phyloP scores from a whole-genome alignment of 2,113 vertebrate genomes.

The Tenrec ecaudatus region DNA sequence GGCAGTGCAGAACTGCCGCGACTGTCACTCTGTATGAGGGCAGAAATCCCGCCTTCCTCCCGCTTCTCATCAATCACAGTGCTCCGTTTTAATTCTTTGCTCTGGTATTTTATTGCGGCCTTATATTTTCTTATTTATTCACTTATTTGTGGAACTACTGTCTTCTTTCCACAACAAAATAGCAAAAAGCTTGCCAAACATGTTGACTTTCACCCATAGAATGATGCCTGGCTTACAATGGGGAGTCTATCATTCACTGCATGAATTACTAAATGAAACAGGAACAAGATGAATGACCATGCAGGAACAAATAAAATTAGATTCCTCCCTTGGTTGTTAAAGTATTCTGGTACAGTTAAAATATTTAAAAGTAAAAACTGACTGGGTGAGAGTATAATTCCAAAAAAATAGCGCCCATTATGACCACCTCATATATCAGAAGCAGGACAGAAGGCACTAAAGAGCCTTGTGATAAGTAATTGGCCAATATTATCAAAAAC shows the following conservation, averaged over 20 bases:
- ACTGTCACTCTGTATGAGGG: no score
- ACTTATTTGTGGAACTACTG: background rate
- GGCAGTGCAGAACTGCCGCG: no score
- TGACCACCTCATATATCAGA: background rate
- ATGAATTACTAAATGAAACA: background rate
- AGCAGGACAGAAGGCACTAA: no score
- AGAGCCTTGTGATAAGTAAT: background rate
- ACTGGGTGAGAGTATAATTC: background rate
- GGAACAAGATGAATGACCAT: no score
- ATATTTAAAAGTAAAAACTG: background rate
- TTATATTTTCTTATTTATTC: background rate
- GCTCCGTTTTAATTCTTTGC: constrained; percentile 2
- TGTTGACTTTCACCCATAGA: background rate
- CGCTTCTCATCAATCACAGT: no score
- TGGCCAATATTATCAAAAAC: background rate
- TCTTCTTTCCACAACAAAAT: background rate
- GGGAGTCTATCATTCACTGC: background rate
- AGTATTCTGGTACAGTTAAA: constrained; percentile 1
- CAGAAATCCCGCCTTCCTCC: no score
- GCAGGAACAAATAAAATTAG: no score
- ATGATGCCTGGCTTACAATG: background rate
- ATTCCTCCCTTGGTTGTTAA: no score
- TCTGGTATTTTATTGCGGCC: background rate
- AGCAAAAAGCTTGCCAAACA: background rate
- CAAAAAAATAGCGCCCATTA: background rate